A percentile compares a stretch with the other conserved stretches of the same genome.
Evolutionary conservation across 2,888 invertebrate species (phyloP).

Genomic region (Cephus rjabovi): DNA sequence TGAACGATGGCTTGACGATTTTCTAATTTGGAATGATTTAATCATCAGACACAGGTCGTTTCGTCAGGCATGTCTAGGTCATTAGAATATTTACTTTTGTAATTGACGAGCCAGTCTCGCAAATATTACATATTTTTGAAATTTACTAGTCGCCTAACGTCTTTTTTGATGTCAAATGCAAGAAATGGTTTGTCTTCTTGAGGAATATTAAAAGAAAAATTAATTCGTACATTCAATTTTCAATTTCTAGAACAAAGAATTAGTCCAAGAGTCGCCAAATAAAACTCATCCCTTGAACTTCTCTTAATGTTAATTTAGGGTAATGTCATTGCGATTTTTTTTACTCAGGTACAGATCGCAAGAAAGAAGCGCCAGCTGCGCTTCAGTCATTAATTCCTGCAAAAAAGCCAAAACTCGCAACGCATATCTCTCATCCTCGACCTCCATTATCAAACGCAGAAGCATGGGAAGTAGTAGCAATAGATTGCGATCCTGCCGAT

Average conservation of each 20-base stretch:
- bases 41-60: neutral
- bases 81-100: neutral
- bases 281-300: neutral
- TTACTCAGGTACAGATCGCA: slow-evolving; percentile 72
- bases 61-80: neutral
- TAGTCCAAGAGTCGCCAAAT: neutral
- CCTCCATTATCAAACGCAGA: slow-evolving; percentile 68
- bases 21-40: neutral
- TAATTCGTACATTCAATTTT: neutral
- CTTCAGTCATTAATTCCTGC: slow-evolving; percentile 71
- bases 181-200: neutral
- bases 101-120: neutral
- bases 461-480: slow-evolving; percentile 78
- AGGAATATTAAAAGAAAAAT: neutral
- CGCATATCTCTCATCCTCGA: slow-evolving; percentile 55
- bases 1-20: neutral
- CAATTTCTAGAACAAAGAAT: neutral
- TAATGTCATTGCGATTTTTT: slow-evolving; percentile 40
- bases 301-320: slow-evolving; percentile 14
- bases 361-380: slow-evolving; percentile 74
- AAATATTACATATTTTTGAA: neutral
- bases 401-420: slow-evolving; percentile 71
- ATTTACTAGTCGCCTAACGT: neutral
- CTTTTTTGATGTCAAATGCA: neutral
- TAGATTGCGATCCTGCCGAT: slow-evolving; percentile 85